These are phyloP conservation scores for Epinephelus coioides DNA, from an alignment of 2,797 vertebrate species.

Conservation along the genomic window DNA sequence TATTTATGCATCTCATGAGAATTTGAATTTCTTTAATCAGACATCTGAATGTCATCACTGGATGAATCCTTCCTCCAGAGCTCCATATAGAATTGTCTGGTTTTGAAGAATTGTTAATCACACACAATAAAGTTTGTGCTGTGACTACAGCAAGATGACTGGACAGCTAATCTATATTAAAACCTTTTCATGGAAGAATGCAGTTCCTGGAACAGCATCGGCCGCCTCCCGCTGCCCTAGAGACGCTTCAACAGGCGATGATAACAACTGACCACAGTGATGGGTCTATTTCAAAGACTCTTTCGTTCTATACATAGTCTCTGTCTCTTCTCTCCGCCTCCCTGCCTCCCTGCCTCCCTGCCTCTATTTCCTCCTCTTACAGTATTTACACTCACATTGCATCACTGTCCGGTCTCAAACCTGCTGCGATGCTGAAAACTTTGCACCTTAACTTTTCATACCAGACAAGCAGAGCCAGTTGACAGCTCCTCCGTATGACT, in stretches of 20 bases:
- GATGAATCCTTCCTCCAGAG: neutral
- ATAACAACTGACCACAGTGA: conserved; percentile 57
- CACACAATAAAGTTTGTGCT: conserved; percentile 11
- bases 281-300: conserved; percentile 59
- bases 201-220: conserved; percentile 58
- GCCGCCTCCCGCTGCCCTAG: conserved; percentile 48
- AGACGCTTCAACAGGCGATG: conserved; percentile 53
- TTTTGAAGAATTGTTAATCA: conserved; percentile 21
- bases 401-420: conserved; percentile 14
- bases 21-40: neutral
- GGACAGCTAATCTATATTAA: conserved; percentile 65
- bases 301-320: conserved; percentile 43
- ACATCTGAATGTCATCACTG: neutral
- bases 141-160: conserved; percentile 25
- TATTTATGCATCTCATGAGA: neutral
- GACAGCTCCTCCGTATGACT: conserved; percentile 45
- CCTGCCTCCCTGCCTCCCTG: neutral
- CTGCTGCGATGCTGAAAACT: conserved; percentile 1
- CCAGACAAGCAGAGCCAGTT: conserved; percentile 7
- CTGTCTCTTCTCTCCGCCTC: neutral
- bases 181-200: conserved; percentile 69
- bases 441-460: conserved; percentile 15
- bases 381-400: neutral
- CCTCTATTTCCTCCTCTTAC: conserved; percentile 3
- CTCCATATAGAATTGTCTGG: neutral